These are phyloP conservation scores for Forbesichthys papilliferus DNA, from an alignment of 2,113 vertebrate genomes.

Conservation along the genomic window DNA sequence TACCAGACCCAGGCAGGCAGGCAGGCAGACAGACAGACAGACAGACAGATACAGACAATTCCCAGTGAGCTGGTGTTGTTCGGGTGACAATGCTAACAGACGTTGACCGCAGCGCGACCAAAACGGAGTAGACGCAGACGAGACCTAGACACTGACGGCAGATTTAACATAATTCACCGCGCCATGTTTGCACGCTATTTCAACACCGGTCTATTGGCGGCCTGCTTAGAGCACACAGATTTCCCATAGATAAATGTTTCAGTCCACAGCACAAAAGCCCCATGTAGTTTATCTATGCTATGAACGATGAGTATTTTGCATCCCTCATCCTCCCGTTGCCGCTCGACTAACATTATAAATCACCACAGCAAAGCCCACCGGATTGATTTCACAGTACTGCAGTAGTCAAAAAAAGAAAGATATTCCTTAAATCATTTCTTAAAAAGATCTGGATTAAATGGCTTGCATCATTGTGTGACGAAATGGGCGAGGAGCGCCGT, in stretches of 20 bases:
- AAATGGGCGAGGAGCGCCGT: constrained; percentile 69
- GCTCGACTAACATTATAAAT: constrained; percentile 78
- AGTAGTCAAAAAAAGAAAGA: constrained; percentile 62
- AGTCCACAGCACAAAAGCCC: constrained; percentile 65
- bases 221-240: constrained; percentile 62
- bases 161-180: constrained; percentile 48
- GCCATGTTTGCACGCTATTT: constrained; percentile 46
- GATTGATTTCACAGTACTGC: constrained; percentile 69
- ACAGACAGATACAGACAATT: neutral
- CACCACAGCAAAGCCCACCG: constrained; percentile 55
- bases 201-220: constrained; percentile 55
- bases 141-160: constrained; percentile 40
- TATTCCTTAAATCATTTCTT: constrained; percentile 78
- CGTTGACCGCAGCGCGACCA: constrained; percentile 11
- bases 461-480: constrained; percentile 80
- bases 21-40: neutral
- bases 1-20: constrained; percentile 46
- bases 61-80: neutral
- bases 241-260: constrained; percentile 74
- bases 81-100: neutral
- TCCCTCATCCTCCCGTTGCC: constrained; percentile 68
- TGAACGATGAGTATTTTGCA: constrained; percentile 74
- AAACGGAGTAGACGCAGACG: neutral
- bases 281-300: constrained; percentile 74
- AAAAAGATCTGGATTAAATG: constrained; percentile 79